Evolutionary conservation across 2,888 invertebrate genomes (phyloP), one percentile per base, ranked within the genome.

Genomic region (Euclidia mi): DNA sequence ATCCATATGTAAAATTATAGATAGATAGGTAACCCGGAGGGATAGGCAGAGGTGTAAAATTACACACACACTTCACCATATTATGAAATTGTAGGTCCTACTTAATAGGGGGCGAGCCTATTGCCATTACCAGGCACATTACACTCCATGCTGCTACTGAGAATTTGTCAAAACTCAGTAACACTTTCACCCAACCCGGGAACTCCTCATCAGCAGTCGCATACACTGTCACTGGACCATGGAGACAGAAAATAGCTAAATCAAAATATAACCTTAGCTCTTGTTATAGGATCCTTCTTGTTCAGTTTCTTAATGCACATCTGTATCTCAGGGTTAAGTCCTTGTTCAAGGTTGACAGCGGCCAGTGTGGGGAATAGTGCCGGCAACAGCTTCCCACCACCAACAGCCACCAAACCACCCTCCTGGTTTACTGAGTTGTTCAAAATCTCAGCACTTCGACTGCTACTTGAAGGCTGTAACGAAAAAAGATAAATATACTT

Each of bases 251-350:
- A 10, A 2, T 29, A 29, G 2, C 7, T 29, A 29, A 29, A 6
- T 25, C 7, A 32, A 32, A 32, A 2, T n/a, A 4, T 32, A 3
- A 98, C 98, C 95, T 98, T 99, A 31, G 97, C 95, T 89, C 98
- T 98, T 2, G 99, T 99, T 1, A 97, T 96, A 0, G 97, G 96
- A 94, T 99, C 98, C 84, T 98, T 98, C 85, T 99, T 99, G 49
- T 96, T 96, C 88, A 99, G 96, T 88, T 98, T 98, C 72, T 98
- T 97, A 51, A 99, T 92, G 42, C 97, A 96, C 42, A 98, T 87
- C 67, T 97, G 96, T 78, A 97, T 97, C 80, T 97, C 97, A 0
- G 96, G 94, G 79, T 96, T 96, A 1, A 98, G 89, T 56, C 96
- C 96, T n/a, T 96, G 89, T 47, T 97, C 96, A 37, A 96, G 96